Evolutionary conservation across 2,113 vertebrate species (phyloP), one percentile per base, ranked within the genome.

Genomic region (Chascanopsetta lugubris): DNA sequence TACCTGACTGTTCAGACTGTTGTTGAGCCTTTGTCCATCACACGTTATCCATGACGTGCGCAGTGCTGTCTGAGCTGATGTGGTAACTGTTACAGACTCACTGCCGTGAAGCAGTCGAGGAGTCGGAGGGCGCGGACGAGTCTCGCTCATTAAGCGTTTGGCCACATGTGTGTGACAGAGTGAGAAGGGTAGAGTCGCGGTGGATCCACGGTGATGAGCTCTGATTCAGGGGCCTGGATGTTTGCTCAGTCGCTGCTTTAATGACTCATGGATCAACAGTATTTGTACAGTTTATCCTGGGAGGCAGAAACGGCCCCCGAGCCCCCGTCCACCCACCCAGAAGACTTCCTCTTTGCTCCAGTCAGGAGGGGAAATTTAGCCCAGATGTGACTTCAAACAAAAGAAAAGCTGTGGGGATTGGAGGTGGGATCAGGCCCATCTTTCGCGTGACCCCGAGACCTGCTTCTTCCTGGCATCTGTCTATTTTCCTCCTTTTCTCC

Each of bases 361-460:
- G 47, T 85, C 79, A 75, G 72, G 45, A 65, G 64, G 85, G 87
- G 75, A 91, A 90, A 91, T 87, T 61, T 67, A 82, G 80, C 79
- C 88, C 91, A 93, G 91, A 92, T 93, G 91, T 90, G 86, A 84
- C 85, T 88, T 92, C 90, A 92, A 90, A 91, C 85, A 66, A 49
- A 70, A 59, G 82, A 79, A 89, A 88, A 87, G 83, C 86, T 82
- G 66, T 67, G 48, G 79, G 89, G 89, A 91, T 88, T 87, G 80
- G 70, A 89, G 86, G 79, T 85, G 83, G 85, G 89, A 91, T 90
- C 80, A 85, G 85, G 70, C 85, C 84, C 85, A 84, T 89, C 87
- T 88, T 85, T 78, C 13, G 72, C 68, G 18, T 89, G 90, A 89
- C 89, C 91, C 77, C n/a, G 2, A 69, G 83, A 88, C 87, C 86